phyloP scores from a whole-genome alignment of 2,888 invertebrate genomes.

The Alloscopus bannaensis region DNA sequence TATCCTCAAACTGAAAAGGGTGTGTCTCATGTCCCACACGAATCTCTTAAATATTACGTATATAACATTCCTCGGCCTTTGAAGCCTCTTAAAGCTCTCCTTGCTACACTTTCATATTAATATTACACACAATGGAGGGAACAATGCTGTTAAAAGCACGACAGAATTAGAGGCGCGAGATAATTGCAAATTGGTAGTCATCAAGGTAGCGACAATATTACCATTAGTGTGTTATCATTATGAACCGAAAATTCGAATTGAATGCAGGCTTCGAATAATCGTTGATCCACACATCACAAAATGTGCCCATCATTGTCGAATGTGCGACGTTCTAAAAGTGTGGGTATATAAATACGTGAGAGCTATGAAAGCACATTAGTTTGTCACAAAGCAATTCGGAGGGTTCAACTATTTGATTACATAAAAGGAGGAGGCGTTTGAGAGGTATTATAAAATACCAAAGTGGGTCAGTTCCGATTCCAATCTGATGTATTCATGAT shows the following conservation, averaged over 20 bases:
- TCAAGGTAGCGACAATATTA: conserved; percentile 45
- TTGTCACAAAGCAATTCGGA: too few relatives aligned
- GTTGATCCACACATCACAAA: too few relatives aligned
- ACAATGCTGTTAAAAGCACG: conserved; percentile 41
- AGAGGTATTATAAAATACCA: conserved; percentile 55
- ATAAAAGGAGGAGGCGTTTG: conserved; percentile 48
- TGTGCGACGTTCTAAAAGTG: too few relatives aligned
- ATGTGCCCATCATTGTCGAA: too few relatives aligned
- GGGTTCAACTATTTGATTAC: not conserved
- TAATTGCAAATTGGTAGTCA: conserved; percentile 58
- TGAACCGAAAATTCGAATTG: conserved; percentile 56
- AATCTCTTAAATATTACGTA: conserved; percentile 24
- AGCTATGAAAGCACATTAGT: too few relatives aligned
- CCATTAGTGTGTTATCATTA: conserved; percentile 28
- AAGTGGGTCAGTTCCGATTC: conserved; percentile 63
- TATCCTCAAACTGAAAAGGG: too few relatives aligned
- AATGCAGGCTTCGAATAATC: too few relatives aligned
- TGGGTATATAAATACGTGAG: too few relatives aligned
- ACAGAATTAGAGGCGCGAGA: conserved; percentile 59
- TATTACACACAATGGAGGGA: conserved; percentile 17
- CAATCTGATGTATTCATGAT: conserved; percentile 57
- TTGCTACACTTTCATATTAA: conserved; percentile 2
- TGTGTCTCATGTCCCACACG: conserved; percentile 62
- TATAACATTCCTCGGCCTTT: not conserved
- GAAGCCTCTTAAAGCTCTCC: conserved; percentile 14